Evolutionary conservation across 2,113 vertebrate genomes (phyloP).

Genomic region (Felis chaus): DNA sequence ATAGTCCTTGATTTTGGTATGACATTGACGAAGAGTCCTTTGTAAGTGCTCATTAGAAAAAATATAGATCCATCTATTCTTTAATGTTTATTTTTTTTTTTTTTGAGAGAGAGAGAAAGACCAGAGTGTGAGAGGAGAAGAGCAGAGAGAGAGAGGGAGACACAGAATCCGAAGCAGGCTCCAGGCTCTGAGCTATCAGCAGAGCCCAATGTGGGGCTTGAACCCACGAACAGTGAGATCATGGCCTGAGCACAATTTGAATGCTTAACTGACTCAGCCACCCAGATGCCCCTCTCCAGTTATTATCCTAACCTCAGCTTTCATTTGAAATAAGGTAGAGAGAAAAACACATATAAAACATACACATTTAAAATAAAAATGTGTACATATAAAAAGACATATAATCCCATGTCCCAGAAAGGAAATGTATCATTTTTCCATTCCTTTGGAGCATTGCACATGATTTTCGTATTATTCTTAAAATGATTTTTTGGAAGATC

Average conservation of each 20-base stretch:
- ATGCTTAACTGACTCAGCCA: too few relatives aligned
- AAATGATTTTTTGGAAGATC: not conserved
- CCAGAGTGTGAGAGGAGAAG: too few relatives aligned
- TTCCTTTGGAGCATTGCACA: not conserved
- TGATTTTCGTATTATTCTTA: not conserved
- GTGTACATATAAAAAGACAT: not conserved
- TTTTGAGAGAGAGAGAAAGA: too few relatives aligned
- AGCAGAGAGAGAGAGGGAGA: too few relatives aligned
- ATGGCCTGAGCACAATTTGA: too few relatives aligned
- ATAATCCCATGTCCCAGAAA: not conserved
- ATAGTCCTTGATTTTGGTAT: not conserved
- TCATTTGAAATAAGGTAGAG: not conserved
- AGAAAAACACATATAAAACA: not conserved
- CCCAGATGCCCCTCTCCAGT: not conserved
- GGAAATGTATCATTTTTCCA: not conserved
- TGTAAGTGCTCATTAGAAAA: not conserved
- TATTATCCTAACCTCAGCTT: not conserved
- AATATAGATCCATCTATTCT: not conserved
- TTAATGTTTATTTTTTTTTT: too few relatives aligned
- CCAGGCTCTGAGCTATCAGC: too few relatives aligned
- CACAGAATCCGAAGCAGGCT: fast-evolving
- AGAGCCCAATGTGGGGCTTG: too few relatives aligned
- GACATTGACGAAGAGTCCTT: not conserved
- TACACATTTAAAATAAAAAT: not conserved
- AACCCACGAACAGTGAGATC: too few relatives aligned